Percentiles rank a stretch among this genome's conserved stretches.
phyloP scores from a whole-genome alignment of 2,888 invertebrate genomes.

The Drosophila maculinotata region DNA sequence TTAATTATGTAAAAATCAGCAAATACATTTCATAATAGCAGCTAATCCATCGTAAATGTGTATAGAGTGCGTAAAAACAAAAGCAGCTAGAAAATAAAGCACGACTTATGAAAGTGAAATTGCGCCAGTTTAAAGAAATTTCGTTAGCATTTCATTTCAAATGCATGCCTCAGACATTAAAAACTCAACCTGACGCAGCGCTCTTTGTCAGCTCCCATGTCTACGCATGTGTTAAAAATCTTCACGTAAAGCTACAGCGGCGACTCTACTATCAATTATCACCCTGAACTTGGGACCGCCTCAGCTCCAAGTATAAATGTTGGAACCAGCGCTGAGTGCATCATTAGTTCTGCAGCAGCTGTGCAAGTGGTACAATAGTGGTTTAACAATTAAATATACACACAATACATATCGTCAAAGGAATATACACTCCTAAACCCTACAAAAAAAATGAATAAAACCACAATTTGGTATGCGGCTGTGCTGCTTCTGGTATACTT shows the following conservation, averaged over 20 bases:
- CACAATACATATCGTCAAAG: slow-evolving; percentile 17
- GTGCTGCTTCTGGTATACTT: slow-evolving; percentile 74
- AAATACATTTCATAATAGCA: slow-evolving; percentile 55
- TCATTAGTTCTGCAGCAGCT: slow-evolving; percentile 72
- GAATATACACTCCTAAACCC: slow-evolving; percentile 41
- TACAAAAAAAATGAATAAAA: slow-evolving; percentile 70
- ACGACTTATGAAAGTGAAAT: slow-evolving; percentile 78
- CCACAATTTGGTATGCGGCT: slow-evolving; percentile 69
- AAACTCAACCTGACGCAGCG: slow-evolving; percentile 18
- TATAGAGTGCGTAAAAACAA: slow-evolving; percentile 38
- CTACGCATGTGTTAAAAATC: slow-evolving; percentile 74
- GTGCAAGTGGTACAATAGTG: slow-evolving; percentile 51
- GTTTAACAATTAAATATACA: slow-evolving; percentile 11
- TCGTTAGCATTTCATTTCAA: slow-evolving; percentile 63
- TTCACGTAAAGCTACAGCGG: slow-evolving; percentile 45
- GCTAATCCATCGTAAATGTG: slow-evolving; percentile 34
- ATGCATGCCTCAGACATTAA: slow-evolving; percentile 73
- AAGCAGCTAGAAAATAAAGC: slow-evolving; percentile 55
- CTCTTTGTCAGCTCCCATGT: slow-evolving; percentile 27
- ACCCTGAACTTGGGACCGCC: slow-evolving; percentile 64
- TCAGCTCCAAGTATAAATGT: slow-evolving; percentile 60
- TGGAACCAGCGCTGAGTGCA: slow-evolving; percentile 41
- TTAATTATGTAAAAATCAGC: slow-evolving; percentile 47
- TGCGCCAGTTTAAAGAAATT: slow-evolving; percentile 73
- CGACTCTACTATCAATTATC: slow-evolving; percentile 62